These are phyloP conservation scores for Eilema griseolum DNA, from an alignment of 2,888 invertebrate genomes.

Conservation along the genomic window DNA sequence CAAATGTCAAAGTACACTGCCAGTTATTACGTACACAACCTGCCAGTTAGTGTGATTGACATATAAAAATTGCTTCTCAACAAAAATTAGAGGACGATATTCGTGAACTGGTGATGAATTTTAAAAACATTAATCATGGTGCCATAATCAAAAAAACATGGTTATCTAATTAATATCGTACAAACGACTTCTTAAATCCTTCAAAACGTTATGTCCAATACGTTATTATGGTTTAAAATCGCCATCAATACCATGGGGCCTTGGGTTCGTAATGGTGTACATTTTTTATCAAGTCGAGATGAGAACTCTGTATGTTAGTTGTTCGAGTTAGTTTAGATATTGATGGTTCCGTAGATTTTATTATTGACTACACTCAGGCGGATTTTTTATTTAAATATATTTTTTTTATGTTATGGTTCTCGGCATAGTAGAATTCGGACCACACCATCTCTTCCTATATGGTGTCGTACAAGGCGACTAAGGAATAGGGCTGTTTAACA, in stretches of 20 bases:
- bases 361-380: too few relatives aligned
- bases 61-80: slow-evolving; percentile 14
- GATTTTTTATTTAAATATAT: too few relatives aligned
- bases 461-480: too few relatives aligned
- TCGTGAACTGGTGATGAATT: slow-evolving; percentile 16
- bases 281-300: slow-evolving; percentile 57
- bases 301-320: slow-evolving; percentile 15
- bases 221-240: slow-evolving; percentile 64
- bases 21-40: background rate
- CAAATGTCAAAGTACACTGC: slow-evolving; percentile 12
- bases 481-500: too few relatives aligned
- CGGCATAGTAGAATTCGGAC: too few relatives aligned
- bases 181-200: slow-evolving; percentile 69
- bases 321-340: slow-evolving; percentile 5
- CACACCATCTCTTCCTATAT: too few relatives aligned
- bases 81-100: slow-evolving; percentile 18
- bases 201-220: slow-evolving; percentile 70
- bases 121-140: slow-evolving; percentile 20
- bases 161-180: slow-evolving; percentile 24
- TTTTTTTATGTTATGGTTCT: too few relatives aligned
- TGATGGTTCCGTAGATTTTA: slow-evolving; percentile 18
- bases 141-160: slow-evolving; percentile 15
- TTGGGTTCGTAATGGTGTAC: slow-evolving; percentile 67
- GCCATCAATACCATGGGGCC: slow-evolving; percentile 53
- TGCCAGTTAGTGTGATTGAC: slow-evolving; percentile 11